phyloP scores from a whole-genome alignment of 2,888 invertebrate species.

The Protodeltote pygarga region DNA sequence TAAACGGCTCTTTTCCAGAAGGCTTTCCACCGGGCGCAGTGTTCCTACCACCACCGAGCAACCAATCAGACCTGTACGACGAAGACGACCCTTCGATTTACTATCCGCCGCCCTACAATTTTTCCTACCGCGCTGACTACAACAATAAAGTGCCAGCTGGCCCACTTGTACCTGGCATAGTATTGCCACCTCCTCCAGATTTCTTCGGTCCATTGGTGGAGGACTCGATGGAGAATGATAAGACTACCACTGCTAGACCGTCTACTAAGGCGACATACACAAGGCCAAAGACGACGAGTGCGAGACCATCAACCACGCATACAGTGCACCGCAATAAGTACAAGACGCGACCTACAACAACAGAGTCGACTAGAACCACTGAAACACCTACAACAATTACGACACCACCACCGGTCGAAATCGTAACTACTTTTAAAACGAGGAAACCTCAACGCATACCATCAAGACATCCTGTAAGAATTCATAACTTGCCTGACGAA shows the following conservation, averaged over 20 bases:
- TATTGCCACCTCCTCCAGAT: constrained; percentile 95
- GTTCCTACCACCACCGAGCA: constrained; percentile 90
- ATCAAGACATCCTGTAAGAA: constrained; percentile 77
- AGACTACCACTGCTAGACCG: constrained; percentile 66
- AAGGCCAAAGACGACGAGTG: constrained; percentile 71
- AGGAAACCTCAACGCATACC: constrained; percentile 78
- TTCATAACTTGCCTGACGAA: constrained; percentile 77
- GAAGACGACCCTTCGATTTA: constrained; percentile 97
- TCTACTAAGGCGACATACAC: constrained; percentile 55
- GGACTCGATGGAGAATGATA: constrained; percentile 66
- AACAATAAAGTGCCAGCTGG: constrained; percentile 93
- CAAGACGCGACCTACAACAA: constrained; percentile 77
- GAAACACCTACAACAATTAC: constrained; percentile 77
- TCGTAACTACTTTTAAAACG: constrained; percentile 72
- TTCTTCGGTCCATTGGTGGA: constrained; percentile 92
- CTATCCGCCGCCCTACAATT: constrained; percentile 96
- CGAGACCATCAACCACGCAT: constrained; percentile 68
- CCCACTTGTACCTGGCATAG: constrained; percentile 95
- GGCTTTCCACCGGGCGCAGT: constrained; percentile 86
- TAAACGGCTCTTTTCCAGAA: constrained; percentile 87
- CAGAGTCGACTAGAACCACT: constrained; percentile 69
- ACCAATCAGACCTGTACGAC: constrained; percentile 92
- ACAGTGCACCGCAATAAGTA: constrained; percentile 72
- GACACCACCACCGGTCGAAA: constrained; percentile 73
- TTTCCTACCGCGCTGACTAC: constrained; percentile 93